Base-by-base conservation (phyloP, 2,797 vertebrate genomes). In the Anguilla pacifica region DNA sequence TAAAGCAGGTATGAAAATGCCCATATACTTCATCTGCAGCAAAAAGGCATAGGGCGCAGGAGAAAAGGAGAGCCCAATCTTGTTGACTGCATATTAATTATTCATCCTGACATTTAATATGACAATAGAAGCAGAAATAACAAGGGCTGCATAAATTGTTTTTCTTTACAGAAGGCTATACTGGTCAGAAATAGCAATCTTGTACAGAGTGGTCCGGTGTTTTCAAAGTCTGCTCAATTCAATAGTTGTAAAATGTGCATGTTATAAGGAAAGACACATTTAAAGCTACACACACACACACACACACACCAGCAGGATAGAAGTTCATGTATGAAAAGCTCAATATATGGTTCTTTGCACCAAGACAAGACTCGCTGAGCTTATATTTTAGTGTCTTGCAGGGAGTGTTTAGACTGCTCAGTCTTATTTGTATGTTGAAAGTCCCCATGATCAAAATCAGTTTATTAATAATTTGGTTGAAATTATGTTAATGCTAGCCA, bases 21-120 rank as follows among this genome's bases (percentile, higher is more conserved):
- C n/a, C 57, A 61, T n/a, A 83, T 6, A 3, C 13, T 39, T 11
- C 25, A 77, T 77, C 35, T 28, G 28, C 77, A 55, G 53, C n/a
- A 59, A 61, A n/a, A 10, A 10, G 64, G 64, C 25, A 70, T 70
- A n/a, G n/a, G 7, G 28, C 59, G 19, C 31, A 35, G 72, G 10
- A 77, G 28, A 87, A 77, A 15, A 35, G 72, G 2, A 72, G n/a
- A 77, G 72, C 28, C 15, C 72, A 77, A 77, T 77, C 35, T 77
- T 39, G 35, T 39, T 39, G 72, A 77, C 35, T 77, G 13, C 64
- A 70, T 9, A 28, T 11, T 9, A 70, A 70, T 28, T 70, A 70
- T 70, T 70, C 64, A 70, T 70, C 64, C 64, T 70, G 64, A 70
- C 64, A 70, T 70, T 70, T 70, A 70, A 70, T 70, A 70, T 70